Evolutionary conservation across 2,888 invertebrate genomes (phyloP), one percentile per base, ranked within the genome.

Genomic region (Napeogenes inachia): DNA sequence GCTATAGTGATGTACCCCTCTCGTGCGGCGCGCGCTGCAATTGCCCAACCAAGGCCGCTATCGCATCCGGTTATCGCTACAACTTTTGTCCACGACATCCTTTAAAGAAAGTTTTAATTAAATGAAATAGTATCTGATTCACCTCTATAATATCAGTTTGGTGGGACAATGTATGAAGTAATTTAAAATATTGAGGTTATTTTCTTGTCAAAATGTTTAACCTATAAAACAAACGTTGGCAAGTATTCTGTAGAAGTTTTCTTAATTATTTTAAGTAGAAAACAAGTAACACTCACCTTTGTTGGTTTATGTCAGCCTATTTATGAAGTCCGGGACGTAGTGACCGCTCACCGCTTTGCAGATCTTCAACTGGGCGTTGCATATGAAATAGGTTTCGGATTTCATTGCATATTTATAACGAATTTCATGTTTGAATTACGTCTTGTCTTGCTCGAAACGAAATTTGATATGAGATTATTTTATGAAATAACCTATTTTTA

Each of bases 51-150:
- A 13, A 97, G 90, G 3, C 97, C 97, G 62, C 96, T 95, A 83
- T 97, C 97, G 78, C 97, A 97, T 53, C 97, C 97, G 6, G 95
- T 96, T 70, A 97, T 93, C 21, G 96, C 91, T 47, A 94, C 88
- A 3, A 94, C 91, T 62, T 84, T 76, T 12, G 73, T 83, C 57
- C 81, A 69, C 3, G 80, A 72, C 85, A 86, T 83, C 50, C 54
- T 69, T 54, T 32, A 46, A 57, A 45, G 38, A 45, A 35, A 50
- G 45, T 54, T 6, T 58, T 46, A 47, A 45, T 50, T 10, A 50
- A 33, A 33, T 62, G 32, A 60, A 54, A 55, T 45, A 59, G 56
- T 42, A 54, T 13, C 46, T 45, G 54, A 54, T 61, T 56, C 57
- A 59, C 50, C 50, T 54, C 6, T 47, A 4, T 3, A 21, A 21